Conservation (phyloP, 2,797 vertebrate species). For the Karalla daura region DNA sequence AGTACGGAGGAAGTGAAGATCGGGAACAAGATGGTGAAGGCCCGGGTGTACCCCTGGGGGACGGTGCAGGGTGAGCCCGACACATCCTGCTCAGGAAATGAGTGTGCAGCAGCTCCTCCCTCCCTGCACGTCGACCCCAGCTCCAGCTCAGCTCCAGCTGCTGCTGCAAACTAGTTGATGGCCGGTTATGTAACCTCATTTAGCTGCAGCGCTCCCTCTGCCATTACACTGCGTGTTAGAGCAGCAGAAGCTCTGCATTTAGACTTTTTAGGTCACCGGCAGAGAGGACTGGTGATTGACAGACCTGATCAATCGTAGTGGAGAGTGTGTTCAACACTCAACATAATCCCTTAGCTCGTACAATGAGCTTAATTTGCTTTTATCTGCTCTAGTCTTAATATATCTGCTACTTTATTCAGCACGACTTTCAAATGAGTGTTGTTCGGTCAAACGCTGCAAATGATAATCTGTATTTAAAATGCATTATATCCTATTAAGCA, state of each 20-base stretch:
- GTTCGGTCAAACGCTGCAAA: no score
- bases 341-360: no score
- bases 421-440: no score
- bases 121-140: constrained; percentile 13
- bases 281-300: constrained; percentile 24
- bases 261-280: constrained; percentile 4
- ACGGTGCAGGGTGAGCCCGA: constrained; percentile 93
- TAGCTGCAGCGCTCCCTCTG: constrained; percentile 28
- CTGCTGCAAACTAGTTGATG: constrained; percentile 37
- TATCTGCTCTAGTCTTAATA: no score
- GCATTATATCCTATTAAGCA: background rate
- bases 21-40: constrained; percentile 99
- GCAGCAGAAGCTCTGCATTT: constrained; percentile 27
- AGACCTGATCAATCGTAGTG: constrained; percentile 12
- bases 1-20: constrained; percentile 99
- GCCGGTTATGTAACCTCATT: constrained; percentile 59
- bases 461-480: background rate
- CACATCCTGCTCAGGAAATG: constrained; percentile 76
- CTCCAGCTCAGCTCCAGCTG: constrained; percentile 25
- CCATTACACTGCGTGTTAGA: background rate
- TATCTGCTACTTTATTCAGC: no score
- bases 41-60: constrained; percentile 98
- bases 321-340: no score
- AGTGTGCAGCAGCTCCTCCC: constrained; percentile 36
- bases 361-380: no score